Evolutionary conservation across 2,113 vertebrate genomes (phyloP).

Genomic region (Cottus gobio): DNA sequence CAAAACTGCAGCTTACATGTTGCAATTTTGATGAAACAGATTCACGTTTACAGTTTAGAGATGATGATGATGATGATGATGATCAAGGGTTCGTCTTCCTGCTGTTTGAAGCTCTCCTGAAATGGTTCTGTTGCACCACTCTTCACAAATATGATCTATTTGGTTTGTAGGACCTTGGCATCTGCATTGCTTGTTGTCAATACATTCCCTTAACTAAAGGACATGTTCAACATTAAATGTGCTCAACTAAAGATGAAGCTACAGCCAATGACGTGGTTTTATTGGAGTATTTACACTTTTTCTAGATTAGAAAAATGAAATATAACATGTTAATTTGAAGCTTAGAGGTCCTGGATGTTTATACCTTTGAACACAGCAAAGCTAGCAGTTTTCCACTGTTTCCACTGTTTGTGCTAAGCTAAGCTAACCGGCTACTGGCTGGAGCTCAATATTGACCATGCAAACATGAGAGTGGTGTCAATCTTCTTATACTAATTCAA

Average conservation of each 20-base stretch:
- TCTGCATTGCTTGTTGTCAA: not conserved
- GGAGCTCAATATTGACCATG: not conserved
- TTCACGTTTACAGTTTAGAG: not conserved
- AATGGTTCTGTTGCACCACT: not conserved
- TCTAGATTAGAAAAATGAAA: not conserved
- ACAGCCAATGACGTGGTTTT: not conserved
- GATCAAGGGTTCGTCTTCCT: not conserved
- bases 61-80: not conserved
- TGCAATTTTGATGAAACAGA: not conserved
- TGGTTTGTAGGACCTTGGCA: not conserved
- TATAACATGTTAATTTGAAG: not conserved
- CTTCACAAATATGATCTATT: not conserved
- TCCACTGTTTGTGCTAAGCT: slow-evolving; percentile 2
- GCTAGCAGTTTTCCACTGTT: not conserved
- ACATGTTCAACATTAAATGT: not conserved
- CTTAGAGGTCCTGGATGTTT: not conserved
- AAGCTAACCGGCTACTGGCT: not conserved
- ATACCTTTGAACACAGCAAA: not conserved
- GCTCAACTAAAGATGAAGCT: not conserved
- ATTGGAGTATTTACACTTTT: not conserved
- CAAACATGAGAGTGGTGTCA: not conserved
- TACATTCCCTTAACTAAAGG: not conserved
- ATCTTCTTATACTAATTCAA: not conserved
- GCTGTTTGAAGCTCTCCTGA: not conserved
- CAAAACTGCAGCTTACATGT: not conserved